phyloP scores from a whole-genome alignment of 2,113 vertebrate species.

The Chunga burmeisteri region DNA sequence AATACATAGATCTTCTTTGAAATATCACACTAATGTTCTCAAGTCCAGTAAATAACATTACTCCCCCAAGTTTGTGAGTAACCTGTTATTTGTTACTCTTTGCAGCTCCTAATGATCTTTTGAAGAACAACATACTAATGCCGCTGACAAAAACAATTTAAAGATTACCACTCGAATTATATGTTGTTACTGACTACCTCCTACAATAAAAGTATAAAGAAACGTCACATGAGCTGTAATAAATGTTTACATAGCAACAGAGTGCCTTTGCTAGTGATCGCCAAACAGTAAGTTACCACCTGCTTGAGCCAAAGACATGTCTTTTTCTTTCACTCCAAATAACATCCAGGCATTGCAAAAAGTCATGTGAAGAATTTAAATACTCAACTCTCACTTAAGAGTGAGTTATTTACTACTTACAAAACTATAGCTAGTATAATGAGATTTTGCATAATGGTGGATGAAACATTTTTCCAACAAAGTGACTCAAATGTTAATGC shows the following conservation, averaged over 20 bases:
- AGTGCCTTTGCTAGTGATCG: neutral
- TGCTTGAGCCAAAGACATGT: neutral
- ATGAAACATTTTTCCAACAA: neutral
- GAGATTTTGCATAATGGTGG: neutral
- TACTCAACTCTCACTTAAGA: constrained; percentile 1
- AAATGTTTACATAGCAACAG: constrained; percentile 16
- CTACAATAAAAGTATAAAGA: neutral
- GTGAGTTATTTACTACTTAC: neutral
- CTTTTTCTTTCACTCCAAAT: neutral
- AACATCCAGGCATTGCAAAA: neutral
- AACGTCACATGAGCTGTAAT: neutral
- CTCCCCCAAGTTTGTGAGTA: neutral
- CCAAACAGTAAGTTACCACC: neutral
- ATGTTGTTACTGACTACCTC: neutral
- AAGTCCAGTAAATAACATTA: neutral
- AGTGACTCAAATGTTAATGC: neutral
- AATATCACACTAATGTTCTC: neutral
- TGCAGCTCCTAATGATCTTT: neutral
- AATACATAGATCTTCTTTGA: neutral
- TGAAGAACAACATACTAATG: neutral
- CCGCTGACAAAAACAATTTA: neutral
- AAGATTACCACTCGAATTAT: neutral
- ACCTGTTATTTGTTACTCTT: neutral
- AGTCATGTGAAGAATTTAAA: constrained; percentile 22
- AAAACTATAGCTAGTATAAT: neutral